Conservation (phyloP, 2,113 vertebrate species). For the Rhinolophus sinicus region DNA sequence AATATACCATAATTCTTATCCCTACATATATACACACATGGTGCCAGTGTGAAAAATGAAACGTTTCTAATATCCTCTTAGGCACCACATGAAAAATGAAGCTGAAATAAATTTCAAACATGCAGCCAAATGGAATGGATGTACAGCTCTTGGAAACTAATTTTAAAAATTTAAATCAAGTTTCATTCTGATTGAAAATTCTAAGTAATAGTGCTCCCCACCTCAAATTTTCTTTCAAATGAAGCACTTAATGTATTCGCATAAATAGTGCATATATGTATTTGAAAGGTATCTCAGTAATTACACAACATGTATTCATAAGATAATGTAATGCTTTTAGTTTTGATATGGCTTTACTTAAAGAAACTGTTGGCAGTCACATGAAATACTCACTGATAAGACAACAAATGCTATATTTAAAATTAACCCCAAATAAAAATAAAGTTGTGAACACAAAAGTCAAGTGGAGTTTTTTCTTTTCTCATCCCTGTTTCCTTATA, state of each 20-base stretch:
- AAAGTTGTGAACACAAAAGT: neutral
- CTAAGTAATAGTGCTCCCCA: neutral
- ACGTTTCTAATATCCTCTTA: neutral
- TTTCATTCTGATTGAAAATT: neutral
- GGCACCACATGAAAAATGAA: neutral
- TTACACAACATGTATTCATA: neutral
- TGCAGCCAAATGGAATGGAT: neutral
- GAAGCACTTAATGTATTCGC: neutral
- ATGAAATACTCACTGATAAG: neutral
- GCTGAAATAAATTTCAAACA: neutral
- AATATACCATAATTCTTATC: neutral
- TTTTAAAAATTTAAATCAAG: neutral
- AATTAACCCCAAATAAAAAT: slow-evolving; percentile 13
- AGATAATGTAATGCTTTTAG: neutral
- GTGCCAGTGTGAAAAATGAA: neutral
- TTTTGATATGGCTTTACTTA: neutral
- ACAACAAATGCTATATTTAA: neutral
- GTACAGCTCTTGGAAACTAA: neutral
- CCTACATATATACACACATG: neutral
- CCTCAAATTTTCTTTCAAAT: neutral
- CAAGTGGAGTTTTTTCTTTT: neutral
- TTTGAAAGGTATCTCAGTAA: neutral
- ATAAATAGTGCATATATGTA: neutral
- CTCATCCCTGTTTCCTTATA: neutral
- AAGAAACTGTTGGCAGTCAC: neutral